Evolutionary conservation across 2,113 vertebrate genomes (phyloP).

Genomic region (Pachyramphus minor): DNA sequence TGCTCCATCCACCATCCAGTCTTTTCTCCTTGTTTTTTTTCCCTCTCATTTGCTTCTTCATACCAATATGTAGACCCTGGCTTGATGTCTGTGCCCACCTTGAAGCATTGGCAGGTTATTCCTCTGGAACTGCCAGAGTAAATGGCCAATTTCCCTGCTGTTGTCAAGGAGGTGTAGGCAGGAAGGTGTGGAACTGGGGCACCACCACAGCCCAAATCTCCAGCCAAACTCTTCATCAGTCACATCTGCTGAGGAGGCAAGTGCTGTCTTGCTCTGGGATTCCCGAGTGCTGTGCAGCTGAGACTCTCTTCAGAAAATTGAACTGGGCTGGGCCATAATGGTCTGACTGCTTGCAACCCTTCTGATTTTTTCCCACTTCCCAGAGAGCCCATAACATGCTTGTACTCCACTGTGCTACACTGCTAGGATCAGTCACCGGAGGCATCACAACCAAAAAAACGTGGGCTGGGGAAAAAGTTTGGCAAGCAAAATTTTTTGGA

Average conservation of each 20-base stretch:
- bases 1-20: background rate
- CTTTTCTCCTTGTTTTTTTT: background rate
- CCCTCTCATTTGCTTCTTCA: background rate
- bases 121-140: background rate
- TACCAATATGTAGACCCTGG: background rate
- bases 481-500: background rate
- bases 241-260: background rate
- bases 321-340: background rate
- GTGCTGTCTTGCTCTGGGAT: background rate
- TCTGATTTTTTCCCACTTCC: background rate
- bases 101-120: background rate
- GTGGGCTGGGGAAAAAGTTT: background rate
- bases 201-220: background rate
- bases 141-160: background rate
- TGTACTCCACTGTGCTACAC: background rate
- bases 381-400: fast-evolving
- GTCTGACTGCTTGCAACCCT: background rate
- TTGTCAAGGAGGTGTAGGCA: background rate
- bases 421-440: background rate
- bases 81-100: background rate
- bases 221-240: background rate
- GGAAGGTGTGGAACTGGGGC: background rate
- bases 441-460: background rate
- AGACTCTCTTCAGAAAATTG: background rate
- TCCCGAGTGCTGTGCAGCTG: background rate